Conservation (phyloP, 2,888 invertebrate species). For the Vesta saturnalis region DNA sequence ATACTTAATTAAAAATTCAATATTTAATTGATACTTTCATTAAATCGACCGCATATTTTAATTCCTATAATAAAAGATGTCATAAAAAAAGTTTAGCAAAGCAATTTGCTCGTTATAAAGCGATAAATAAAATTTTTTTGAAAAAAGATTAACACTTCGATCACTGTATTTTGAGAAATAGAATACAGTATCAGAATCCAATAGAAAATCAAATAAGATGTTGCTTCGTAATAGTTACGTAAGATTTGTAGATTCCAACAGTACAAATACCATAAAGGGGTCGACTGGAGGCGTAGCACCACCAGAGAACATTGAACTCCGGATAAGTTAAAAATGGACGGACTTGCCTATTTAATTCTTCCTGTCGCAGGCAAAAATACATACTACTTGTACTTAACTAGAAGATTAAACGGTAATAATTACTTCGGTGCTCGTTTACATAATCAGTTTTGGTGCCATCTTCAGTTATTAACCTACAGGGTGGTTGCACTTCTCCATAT, state of each 20-base stretch:
- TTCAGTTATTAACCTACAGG: not conserved
- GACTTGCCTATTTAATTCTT: conserved; percentile 42
- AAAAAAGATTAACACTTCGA: too few relatives aligned
- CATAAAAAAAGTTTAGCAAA: too few relatives aligned
- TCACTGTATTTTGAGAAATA: too few relatives aligned
- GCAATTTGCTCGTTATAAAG: too few relatives aligned
- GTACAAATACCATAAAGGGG: conserved; percentile 44
- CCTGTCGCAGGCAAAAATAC: conserved; percentile 40
- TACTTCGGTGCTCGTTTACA: not conserved
- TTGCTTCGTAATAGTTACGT: conserved; percentile 39
- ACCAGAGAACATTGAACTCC: conserved; percentile 41
- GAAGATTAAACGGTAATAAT: not conserved
- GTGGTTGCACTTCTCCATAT: too few relatives aligned
- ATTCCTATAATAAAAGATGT: too few relatives aligned
- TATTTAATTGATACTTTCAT: too few relatives aligned
- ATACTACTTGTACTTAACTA: conserved; percentile 17
- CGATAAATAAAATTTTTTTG: too few relatives aligned
- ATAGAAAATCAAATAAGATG: conserved; percentile 36
- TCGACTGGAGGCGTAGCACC: conserved; percentile 42
- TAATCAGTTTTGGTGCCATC: not conserved
- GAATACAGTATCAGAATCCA: too few relatives aligned
- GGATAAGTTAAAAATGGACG: conserved; percentile 42
- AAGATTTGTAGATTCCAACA: conserved; percentile 41
- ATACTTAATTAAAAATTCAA: too few relatives aligned
- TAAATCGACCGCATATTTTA: too few relatives aligned